These are phyloP conservation scores for Erpornis zantholeuca DNA, from an alignment of 2,113 vertebrate genomes.

Conservation along the genomic window DNA sequence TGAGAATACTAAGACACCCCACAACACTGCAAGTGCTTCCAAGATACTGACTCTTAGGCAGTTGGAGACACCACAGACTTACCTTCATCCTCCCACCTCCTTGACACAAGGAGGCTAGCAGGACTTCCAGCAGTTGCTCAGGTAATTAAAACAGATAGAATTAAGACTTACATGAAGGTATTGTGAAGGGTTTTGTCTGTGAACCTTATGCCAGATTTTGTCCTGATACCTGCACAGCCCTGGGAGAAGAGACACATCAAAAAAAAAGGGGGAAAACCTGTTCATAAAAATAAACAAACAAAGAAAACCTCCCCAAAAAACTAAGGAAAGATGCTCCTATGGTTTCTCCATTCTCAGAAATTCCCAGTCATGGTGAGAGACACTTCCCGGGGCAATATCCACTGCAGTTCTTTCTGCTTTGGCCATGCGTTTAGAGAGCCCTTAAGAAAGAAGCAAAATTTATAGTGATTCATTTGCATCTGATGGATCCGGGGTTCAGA, in stretches of 20 bases:
- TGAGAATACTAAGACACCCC: background rate
- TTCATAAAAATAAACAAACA: background rate
- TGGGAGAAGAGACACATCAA: background rate
- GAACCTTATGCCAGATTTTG: background rate
- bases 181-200: background rate
- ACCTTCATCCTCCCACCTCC: background rate
- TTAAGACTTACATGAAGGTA: background rate
- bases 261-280: fast-evolving
- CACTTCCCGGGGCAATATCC: background rate
- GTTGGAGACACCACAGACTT: background rate
- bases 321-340: background rate
- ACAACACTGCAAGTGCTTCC: background rate
- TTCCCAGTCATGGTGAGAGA: background rate
- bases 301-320: background rate
- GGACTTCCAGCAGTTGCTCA: background rate
- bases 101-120: background rate
- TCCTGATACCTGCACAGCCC: background rate
- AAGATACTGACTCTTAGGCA: background rate
- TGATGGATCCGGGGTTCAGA: background rate
- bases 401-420: background rate
- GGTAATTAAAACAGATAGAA: background rate
- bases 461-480: slow-evolving; percentile 42
- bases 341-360: background rate
- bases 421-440: background rate
- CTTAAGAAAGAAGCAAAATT: slow-evolving; percentile 33